phyloP scores from a whole-genome alignment of 92 coral and sea anemone species.

The Epizoanthus stellaris region DNA sequence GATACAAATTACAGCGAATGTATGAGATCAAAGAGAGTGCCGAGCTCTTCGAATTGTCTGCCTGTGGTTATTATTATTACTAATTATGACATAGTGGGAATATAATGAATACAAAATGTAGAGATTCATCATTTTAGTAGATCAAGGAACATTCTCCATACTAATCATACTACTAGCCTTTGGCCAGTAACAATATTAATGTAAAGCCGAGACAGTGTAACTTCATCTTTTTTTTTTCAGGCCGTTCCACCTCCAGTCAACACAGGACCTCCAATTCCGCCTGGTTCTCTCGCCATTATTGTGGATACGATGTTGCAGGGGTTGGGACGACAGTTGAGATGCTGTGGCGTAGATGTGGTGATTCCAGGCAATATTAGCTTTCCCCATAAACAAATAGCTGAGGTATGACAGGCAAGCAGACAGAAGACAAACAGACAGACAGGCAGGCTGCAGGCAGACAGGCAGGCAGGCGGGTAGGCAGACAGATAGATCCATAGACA shows the following conservation, averaged over 20 bases:
- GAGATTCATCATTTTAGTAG: not conserved
- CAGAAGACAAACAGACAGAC: not conserved
- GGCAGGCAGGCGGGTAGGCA: not conserved
- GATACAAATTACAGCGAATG: too few species aligned
- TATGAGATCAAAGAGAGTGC: too few species aligned
- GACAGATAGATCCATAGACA: not conserved
- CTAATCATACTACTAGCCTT: too few species aligned
- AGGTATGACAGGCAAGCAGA: slow-evolving; percentile 55
- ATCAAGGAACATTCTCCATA: not conserved
- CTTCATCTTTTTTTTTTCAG: slow-evolving; percentile 17
- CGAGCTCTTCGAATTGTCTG: too few species aligned
- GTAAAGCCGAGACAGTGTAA: not conserved
- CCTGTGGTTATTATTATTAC: too few species aligned
- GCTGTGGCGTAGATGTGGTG: slow-evolving; percentile 95
- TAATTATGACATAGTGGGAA: too few species aligned
- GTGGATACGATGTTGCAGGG: slow-evolving; percentile 99
- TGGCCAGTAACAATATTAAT: too few species aligned
- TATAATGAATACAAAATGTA: too few species aligned
- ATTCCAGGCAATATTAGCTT: slow-evolving; percentile 74
- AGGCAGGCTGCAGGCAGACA: not conserved
- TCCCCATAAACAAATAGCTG: slow-evolving; percentile 74
- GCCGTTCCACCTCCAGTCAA: slow-evolving; percentile 57
- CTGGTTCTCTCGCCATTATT: slow-evolving; percentile 81
- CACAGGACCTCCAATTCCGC: slow-evolving; percentile 76
- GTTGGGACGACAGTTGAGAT: slow-evolving; percentile 95